Evolutionary conservation across 1,140 invertebrate species (phyloP), one percentile per base, ranked within the genome.

Genomic region (Contarinia nasturtii): DNA sequence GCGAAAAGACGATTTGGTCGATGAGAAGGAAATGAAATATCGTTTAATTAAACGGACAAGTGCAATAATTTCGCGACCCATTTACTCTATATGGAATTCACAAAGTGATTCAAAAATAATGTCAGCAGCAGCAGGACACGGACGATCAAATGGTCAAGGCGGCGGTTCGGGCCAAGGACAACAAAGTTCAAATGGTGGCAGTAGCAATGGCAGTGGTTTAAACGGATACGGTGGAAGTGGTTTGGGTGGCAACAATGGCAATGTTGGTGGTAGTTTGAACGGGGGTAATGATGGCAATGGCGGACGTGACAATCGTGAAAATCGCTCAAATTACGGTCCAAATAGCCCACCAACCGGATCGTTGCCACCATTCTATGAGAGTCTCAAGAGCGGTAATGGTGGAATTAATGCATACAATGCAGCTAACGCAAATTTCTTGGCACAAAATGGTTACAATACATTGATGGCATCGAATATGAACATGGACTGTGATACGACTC

Each of bases 291-390:
- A 79, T 1, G 79, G 76, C 5, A 80, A 80, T 15, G 76, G 72
- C 22, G 72, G 76, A n/a, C 76, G 77, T 69, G 76, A 76, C 10
- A 80, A 80, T 1, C 73, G 81, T 12, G 79, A 82, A 57, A 79
- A 79, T 4, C 71, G 81, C 19, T 79, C 79, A 41, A 83, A 85
- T 57, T 86, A 86, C 57, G 83, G 82, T 3, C 82, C 82, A 2
- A 85, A 82, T 51, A 84, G 81, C 51, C 82, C 82, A 43, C 82
- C 82, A 2, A 84, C 82, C 1, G 82, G 81, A 0, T 83, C 81
- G 36, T 59, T 88, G 42, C 84, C 84, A 7, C 83, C 84, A 1
- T 86, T 88, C 55, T 86, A 86, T 55, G 83, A 86, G 64, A 85
- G 80, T 14, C 68, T 88, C 0, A 88, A 86, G 61, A 74, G 76